phyloP scores from a whole-genome alignment of 2,113 vertebrate species.

The Malurus melanocephalus region DNA sequence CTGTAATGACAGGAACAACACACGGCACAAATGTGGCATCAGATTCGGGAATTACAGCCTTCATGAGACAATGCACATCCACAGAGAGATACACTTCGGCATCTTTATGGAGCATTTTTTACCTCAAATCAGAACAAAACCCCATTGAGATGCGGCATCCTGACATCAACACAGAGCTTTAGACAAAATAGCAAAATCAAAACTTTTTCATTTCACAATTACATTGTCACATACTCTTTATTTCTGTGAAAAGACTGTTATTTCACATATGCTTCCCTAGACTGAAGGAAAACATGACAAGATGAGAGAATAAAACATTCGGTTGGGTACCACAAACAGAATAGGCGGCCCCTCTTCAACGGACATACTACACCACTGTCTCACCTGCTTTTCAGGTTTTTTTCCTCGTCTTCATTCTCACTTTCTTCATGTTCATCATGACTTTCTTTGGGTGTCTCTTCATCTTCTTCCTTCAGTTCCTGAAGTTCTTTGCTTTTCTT shows the following conservation, averaged over 20 bases:
- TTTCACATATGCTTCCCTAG: not conserved
- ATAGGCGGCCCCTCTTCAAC: not conserved
- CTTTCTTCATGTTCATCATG: conserved; percentile 63
- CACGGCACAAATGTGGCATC: not conserved
- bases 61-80: not conserved
- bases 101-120: not conserved
- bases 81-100: not conserved
- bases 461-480: conserved; percentile 74
- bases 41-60: not conserved
- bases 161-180: not conserved
- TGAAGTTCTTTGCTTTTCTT: conserved; percentile 77
- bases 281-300: not conserved
- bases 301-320: not conserved
- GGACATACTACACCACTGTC: not conserved
- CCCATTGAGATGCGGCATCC: not conserved
- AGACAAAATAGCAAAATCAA: not conserved
- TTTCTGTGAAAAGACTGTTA: not conserved
- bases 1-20: not conserved
- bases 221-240: not conserved
- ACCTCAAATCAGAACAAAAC: not conserved
- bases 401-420: conserved; percentile 68
- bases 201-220: not conserved
- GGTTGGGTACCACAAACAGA: not conserved
- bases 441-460: conserved; percentile 68
- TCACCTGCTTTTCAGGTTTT: conserved; percentile 73